phyloP scores from a whole-genome alignment of 2,888 invertebrate genomes.

The Toxonevra muliebris region DNA sequence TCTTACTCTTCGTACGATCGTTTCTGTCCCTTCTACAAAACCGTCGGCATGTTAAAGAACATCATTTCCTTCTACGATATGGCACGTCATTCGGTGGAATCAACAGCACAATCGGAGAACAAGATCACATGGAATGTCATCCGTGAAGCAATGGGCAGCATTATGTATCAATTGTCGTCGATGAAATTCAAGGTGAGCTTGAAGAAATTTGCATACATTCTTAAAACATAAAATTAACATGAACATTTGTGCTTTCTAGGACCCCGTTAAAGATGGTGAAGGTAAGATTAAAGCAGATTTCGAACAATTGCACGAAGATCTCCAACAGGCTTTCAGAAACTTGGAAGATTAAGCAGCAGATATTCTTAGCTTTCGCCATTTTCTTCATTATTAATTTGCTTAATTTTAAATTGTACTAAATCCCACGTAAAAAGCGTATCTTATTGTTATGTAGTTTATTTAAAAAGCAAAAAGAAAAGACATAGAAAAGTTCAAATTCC shows the following conservation, averaged over 20 bases:
- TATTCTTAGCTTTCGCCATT: conserved; percentile 4
- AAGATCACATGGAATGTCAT: conserved; percentile 99
- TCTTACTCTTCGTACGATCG: conserved; percentile 95
- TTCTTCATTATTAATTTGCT: conserved; percentile 7
- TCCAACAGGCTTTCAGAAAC: conserved; percentile 97
- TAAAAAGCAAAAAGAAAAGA: conserved; percentile 22
- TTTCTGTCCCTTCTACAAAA: conserved; percentile 99
- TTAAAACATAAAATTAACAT: background rate
- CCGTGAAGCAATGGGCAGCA: conserved; percentile 94
- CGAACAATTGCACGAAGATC: conserved; percentile 96
- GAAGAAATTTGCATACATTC: background rate
- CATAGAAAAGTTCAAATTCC: background rate
- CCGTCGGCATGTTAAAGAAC: conserved; percentile 98
- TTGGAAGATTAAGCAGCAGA: conserved; percentile 85
- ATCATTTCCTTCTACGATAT: conserved; percentile 99
- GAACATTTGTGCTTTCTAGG: conserved; percentile 68
- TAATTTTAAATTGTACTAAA: conserved; percentile 33
- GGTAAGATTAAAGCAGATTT: conserved; percentile 96
- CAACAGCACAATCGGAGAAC: conserved; percentile 98
- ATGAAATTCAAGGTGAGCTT: conserved; percentile 96
- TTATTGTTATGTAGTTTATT: conserved; percentile 37
- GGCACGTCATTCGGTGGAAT: conserved; percentile 97
- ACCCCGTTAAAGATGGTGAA: conserved; percentile 98
- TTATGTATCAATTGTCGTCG: conserved; percentile 95
- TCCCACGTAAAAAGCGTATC: conserved; percentile 14